A percentile compares a stretch with the other conserved stretches of the same genome.
Conservation (phyloP, 2,888 invertebrate species). For the Galeopsomyia nigrocyanea region DNA sequence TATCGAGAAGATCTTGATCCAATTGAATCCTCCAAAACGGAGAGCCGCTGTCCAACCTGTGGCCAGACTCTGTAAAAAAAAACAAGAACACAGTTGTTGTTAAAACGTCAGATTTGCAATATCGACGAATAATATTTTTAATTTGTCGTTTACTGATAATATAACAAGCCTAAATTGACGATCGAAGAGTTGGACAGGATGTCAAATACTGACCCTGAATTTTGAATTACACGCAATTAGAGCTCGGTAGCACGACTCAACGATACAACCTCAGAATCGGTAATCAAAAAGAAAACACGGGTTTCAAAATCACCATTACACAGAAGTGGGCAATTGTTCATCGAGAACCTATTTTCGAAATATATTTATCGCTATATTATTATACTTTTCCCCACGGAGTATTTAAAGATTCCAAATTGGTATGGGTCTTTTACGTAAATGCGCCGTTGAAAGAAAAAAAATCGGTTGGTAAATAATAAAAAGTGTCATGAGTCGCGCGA, state of each 20-base stretch:
- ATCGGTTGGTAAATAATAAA: too few relatives aligned
- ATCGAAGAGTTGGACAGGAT: constrained; percentile 37
- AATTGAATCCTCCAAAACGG: constrained; percentile 93
- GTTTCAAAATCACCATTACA: constrained; percentile 40
- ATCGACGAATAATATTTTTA: too few relatives aligned
- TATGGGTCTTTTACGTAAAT: too few relatives aligned
- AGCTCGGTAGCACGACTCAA: constrained; percentile 32
- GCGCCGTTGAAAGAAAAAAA: too few relatives aligned
- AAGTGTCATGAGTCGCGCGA: too few relatives aligned
- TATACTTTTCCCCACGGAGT: too few relatives aligned
- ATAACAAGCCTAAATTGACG: background rate
- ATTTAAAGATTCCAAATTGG: too few relatives aligned
- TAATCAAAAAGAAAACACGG: constrained; percentile 37
- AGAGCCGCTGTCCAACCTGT: constrained; percentile 78
- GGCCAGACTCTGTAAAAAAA: constrained; percentile 81
- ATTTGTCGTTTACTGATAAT: too few relatives aligned
- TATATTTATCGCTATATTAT: too few relatives aligned
- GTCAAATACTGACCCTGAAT: constrained; percentile 18
- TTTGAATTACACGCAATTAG: constrained; percentile 39
- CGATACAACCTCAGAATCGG: constrained; percentile 35
- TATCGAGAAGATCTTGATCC: constrained; percentile 93
- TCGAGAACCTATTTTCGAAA: too few relatives aligned
- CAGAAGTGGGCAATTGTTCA: background rate
- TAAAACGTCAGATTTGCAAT: background rate
- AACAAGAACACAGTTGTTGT: constrained; percentile 23